Conservation (phyloP, 1,140 invertebrate species). For the Dendrolimus punctatus region DNA sequence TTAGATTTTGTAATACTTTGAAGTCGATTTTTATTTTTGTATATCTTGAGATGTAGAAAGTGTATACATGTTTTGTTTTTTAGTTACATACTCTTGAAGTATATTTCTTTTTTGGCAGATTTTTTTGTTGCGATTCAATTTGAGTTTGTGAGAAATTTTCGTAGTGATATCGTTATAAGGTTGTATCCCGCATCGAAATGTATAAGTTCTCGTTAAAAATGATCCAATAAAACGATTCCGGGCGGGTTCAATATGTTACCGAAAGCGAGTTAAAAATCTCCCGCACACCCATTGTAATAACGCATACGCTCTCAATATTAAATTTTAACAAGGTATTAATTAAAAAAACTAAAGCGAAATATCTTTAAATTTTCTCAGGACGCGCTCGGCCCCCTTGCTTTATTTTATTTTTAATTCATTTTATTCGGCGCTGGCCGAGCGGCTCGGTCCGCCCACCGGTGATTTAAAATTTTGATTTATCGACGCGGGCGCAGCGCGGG, state of each 20-base stretch:
- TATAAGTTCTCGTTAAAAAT: constrained; percentile 64
- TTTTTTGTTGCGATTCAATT: no score
- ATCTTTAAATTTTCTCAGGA: constrained; percentile 67
- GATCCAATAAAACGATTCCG: constrained; percentile 59
- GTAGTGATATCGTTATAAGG: constrained; percentile 29
- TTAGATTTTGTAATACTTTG: no score
- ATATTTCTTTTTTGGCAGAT: no score
- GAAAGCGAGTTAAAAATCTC: constrained; percentile 61
- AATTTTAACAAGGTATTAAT: constrained; percentile 72
- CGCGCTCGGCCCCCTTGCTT: constrained; percentile 42
- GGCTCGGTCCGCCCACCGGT: constrained; percentile 57
- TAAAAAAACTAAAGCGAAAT: constrained; percentile 70
- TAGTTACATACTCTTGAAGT: no score
- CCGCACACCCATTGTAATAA: constrained; percentile 68
- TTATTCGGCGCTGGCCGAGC: constrained; percentile 61
- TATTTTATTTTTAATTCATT: constrained; percentile 70
- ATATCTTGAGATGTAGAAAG: no score
- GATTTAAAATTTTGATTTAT: constrained; percentile 72
- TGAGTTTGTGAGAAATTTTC: constrained; percentile 1
- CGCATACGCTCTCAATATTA: constrained; percentile 65
- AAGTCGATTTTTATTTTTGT: no score
- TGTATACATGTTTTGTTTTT: no score
- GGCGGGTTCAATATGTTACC: constrained; percentile 58
- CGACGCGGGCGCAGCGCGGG: constrained; percentile 39
- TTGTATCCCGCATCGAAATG: constrained; percentile 32